These are phyloP conservation scores for Gymnarchus niloticus DNA, from an alignment of 2,113 vertebrate species.

Conservation along the genomic window DNA sequence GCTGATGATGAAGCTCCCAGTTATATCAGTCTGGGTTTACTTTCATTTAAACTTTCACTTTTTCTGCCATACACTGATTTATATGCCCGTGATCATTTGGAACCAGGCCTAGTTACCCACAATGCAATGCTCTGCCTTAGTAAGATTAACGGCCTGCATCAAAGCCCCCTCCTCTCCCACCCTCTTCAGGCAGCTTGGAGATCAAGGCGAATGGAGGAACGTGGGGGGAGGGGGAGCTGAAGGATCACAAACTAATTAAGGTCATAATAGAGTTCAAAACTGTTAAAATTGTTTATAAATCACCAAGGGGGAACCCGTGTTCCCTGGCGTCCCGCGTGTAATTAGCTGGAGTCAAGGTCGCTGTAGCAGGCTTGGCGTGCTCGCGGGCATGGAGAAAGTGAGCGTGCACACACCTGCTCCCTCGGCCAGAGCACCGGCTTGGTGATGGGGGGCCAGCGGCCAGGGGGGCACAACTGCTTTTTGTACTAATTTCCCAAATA, in stretches of 20 bases:
- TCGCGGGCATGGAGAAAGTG: slow-evolving; percentile 6
- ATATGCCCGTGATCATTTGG: background rate
- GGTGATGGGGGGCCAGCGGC: background rate
- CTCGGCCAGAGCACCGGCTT: background rate
- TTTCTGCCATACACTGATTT: slow-evolving; percentile 4
- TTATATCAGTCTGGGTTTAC: slow-evolving; percentile 8
- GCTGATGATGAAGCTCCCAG: background rate
- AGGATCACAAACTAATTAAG: slow-evolving; percentile 31
- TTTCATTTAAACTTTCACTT: slow-evolving; percentile 17
- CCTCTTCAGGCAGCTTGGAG: slow-evolving; percentile 1
- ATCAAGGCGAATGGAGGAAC: background rate
- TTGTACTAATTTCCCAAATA: slow-evolving; percentile 15
- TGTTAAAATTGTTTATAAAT: slow-evolving; percentile 29
- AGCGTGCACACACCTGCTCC: slow-evolving; percentile 1
- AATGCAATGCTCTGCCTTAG: slow-evolving; percentile 6
- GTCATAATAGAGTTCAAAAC: slow-evolving; percentile 24
- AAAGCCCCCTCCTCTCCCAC: background rate
- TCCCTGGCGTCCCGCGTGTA: slow-evolving; percentile 16
- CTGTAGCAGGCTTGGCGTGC: background rate
- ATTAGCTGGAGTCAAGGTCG: slow-evolving; percentile 33
- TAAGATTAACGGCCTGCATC: slow-evolving; percentile 27
- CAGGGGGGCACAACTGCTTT: background rate
- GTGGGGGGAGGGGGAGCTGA: background rate
- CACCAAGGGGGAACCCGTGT: background rate
- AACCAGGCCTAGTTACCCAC: slow-evolving; percentile 14